phyloP scores from a whole-genome alignment of 2,797 vertebrate species.

The Iguana delicatissima region DNA sequence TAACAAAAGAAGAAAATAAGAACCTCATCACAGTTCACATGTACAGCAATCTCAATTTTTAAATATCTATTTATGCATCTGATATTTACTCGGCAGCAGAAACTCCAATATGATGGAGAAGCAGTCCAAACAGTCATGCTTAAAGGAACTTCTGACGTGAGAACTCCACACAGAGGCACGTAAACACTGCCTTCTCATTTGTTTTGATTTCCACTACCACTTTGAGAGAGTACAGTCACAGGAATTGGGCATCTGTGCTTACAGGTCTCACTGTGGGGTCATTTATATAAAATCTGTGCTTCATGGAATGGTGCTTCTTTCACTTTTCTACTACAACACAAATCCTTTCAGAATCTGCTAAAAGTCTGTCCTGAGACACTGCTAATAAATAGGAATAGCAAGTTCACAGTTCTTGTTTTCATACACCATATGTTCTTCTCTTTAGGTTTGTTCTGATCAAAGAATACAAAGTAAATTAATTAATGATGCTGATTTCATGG shows the following conservation, averaged over 20 bases:
- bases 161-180: not conserved
- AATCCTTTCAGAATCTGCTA: not conserved
- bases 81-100: not conserved
- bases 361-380: not conserved
- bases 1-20: not conserved
- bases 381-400: not conserved
- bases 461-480: not conserved
- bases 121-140: not conserved
- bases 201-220: not conserved
- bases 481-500: not conserved
- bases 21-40: not conserved
- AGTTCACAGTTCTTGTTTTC: not conserved
- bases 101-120: not conserved
- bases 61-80: not conserved
- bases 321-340: not conserved
- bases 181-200: not conserved
- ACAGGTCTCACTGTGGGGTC: not conserved
- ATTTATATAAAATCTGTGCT: not conserved
- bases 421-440: not conserved
- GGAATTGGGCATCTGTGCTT: not conserved
- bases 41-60: not conserved
- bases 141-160: not conserved
- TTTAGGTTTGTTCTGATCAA: too few relatives aligned
- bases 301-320: not conserved
- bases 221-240: not conserved